Conservation (phyloP, 1,140 invertebrate species). For the Steinernema khuongi region DNA sequence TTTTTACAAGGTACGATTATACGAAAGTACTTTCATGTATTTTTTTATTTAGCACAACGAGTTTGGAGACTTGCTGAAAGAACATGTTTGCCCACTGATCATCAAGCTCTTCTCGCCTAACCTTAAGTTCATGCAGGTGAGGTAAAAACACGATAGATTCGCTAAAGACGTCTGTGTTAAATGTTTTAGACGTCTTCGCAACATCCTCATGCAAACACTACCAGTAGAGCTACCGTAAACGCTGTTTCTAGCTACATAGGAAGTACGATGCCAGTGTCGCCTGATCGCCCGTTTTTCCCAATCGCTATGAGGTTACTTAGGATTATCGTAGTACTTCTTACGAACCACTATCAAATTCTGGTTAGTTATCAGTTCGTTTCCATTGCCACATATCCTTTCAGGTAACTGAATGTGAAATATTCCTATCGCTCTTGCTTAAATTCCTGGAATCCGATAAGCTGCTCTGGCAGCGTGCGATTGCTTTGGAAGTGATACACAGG, state of each 20-base stretch:
- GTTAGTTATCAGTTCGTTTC: conserved; percentile 62
- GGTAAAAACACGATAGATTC: background rate
- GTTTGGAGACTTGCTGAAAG: conserved; percentile 88
- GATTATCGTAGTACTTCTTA: conserved; percentile 84
- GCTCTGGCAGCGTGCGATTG: conserved; percentile 85
- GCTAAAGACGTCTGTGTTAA: background rate
- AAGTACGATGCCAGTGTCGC: conserved; percentile 55
- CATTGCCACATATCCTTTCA: conserved; percentile 59
- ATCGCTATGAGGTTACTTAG: conserved; percentile 87
- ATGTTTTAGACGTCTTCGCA: background rate
- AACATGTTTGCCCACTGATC: conserved; percentile 89
- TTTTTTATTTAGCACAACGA: conserved; percentile 74
- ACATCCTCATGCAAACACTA: background rate
- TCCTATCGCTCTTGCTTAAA: conserved; percentile 89
- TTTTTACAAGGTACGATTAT: conserved; percentile 74
- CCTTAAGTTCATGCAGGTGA: conserved; percentile 27
- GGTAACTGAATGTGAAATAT: conserved; percentile 97
- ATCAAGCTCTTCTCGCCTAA: conserved; percentile 85
- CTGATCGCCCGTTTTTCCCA: conserved; percentile 89
- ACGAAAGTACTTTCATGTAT: conserved; percentile 24
- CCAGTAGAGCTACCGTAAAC: background rate
- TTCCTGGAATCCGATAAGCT: conserved; percentile 93
- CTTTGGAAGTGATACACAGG: conserved; percentile 89
- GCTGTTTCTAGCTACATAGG: conserved; percentile 1
- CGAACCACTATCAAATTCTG: conserved; percentile 84